A percentile compares a stretch with the other conserved stretches of the same genome.
phyloP scores from a whole-genome alignment of 2,888 invertebrate species.

The Apoda limacodes region DNA sequence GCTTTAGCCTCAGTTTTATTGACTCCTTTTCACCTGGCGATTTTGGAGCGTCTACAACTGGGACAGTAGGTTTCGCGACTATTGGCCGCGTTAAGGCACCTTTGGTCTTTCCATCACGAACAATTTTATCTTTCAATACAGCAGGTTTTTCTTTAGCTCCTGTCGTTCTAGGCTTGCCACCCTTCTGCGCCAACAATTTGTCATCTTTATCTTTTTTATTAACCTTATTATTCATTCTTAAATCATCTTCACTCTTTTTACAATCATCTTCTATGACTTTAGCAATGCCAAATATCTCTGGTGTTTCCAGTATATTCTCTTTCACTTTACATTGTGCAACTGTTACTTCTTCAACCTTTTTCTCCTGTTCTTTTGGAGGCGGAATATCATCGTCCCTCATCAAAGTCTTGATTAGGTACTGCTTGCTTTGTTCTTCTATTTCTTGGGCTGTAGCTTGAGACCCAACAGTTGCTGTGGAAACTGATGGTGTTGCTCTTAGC shows the following conservation, averaged over 20 bases:
- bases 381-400: slow-evolving; percentile 89
- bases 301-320: slow-evolving; percentile 46
- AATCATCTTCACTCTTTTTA: slow-evolving; percentile 32
- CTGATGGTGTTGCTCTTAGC: slow-evolving; percentile 35
- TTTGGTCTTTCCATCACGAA: slow-evolving; percentile 53
- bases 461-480: slow-evolving; percentile 53
- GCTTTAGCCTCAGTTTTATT: slow-evolving; percentile 83
- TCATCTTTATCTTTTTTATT: slow-evolving; percentile 38
- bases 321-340: slow-evolving; percentile 48
- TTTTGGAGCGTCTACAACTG: slow-evolving; percentile 37
- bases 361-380: slow-evolving; percentile 70
- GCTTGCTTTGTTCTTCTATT: slow-evolving; percentile 76
- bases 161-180: slow-evolving; percentile 46
- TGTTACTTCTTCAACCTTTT: slow-evolving; percentile 66
- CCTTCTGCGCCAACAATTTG: slow-evolving; percentile 41
- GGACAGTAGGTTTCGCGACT: slow-evolving; percentile 32
- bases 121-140: slow-evolving; percentile 49
- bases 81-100: slow-evolving; percentile 45
- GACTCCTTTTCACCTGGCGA: slow-evolving; percentile 74
- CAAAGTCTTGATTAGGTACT: slow-evolving; percentile 90
- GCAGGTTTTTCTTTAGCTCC: slow-evolving; percentile 54
- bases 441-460: slow-evolving; percentile 66
- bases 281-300: slow-evolving; percentile 70
- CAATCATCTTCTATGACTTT: slow-evolving; percentile 43
- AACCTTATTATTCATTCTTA: slow-evolving; percentile 27